phyloP scores from a whole-genome alignment of 1,140 invertebrate species.

The Drosophila bocqueti region DNA sequence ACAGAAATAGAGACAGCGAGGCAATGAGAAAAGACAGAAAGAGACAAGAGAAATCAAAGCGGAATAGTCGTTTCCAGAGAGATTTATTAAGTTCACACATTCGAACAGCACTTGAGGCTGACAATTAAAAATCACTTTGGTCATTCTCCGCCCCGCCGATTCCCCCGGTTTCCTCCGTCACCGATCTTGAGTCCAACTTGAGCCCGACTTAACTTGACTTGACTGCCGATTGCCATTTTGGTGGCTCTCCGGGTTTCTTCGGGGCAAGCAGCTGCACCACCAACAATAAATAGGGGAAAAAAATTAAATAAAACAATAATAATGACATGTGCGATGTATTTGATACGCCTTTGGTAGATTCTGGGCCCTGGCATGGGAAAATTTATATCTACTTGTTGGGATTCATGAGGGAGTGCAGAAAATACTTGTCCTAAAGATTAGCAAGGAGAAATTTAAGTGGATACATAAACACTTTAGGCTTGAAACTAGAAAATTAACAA shows the following conservation, averaged over 20 bases:
- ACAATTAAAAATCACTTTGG: slow-evolving; percentile 80
- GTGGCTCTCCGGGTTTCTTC: slow-evolving; percentile 30
- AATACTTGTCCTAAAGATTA: background rate
- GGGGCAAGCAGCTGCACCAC: slow-evolving; percentile 27
- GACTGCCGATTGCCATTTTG: slow-evolving; percentile 66
- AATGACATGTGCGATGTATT: slow-evolving; percentile 36
- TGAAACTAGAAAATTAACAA: background rate
- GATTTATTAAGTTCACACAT: slow-evolving; percentile 83
- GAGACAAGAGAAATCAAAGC: slow-evolving; percentile 50
- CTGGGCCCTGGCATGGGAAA: background rate
- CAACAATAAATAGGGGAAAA: background rate
- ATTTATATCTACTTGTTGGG: background rate
- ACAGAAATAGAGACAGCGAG: background rate
- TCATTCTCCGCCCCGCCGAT: slow-evolving; percentile 4
- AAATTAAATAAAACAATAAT: slow-evolving; percentile 18
- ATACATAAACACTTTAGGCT: background rate
- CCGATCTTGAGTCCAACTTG: slow-evolving; percentile 4
- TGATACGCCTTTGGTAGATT: slow-evolving; percentile 45
- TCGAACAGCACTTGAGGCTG: slow-evolving; percentile 78
- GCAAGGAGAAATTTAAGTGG: background rate
- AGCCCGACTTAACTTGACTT: slow-evolving; percentile 44
- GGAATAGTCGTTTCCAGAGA: slow-evolving; percentile 41
- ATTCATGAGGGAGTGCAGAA: background rate
- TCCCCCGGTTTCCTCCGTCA: no score
- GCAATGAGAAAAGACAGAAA: background rate